phyloP scores from a whole-genome alignment of 2,113 vertebrate species.

The Porphyrio hochstetteri region DNA sequence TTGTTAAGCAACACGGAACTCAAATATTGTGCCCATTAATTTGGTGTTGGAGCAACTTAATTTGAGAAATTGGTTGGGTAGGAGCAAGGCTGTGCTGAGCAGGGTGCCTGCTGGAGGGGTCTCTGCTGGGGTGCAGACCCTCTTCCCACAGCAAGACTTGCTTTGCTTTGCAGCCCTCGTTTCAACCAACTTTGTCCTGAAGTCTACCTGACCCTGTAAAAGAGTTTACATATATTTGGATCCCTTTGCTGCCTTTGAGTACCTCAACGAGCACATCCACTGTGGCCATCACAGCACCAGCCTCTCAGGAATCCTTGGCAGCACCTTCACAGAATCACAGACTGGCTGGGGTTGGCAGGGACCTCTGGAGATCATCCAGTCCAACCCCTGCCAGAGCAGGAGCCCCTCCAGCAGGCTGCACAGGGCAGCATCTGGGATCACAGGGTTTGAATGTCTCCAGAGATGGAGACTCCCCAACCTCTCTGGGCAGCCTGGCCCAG shows the following conservation, averaged over 20 bases:
- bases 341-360: too few species aligned
- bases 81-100: not conserved
- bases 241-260: not conserved
- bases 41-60: constrained; percentile 15
- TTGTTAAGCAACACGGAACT: constrained; percentile 61
- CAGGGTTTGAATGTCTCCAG: too few species aligned
- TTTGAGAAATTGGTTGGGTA: not conserved
- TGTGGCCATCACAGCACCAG: not conserved
- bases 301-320: not conserved
- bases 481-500: too few species aligned
- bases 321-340: too few species aligned
- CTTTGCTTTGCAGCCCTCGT: not conserved
- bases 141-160: fast-evolving
- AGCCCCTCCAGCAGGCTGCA: too few species aligned
- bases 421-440: too few species aligned
- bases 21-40: constrained; percentile 56
- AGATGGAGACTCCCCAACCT: too few species aligned
- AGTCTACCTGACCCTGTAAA: not conserved
- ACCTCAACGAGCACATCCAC: fast-evolving
- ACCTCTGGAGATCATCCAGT: too few species aligned
- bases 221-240: not conserved
- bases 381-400: too few species aligned
- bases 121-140: not conserved
- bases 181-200: not conserved
- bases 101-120: not conserved